Percentiles rank a stretch among this genome's conserved stretches.
phyloP scores from a whole-genome alignment of 2,797 vertebrate species.

The Lepilemur ruficaudatus region DNA sequence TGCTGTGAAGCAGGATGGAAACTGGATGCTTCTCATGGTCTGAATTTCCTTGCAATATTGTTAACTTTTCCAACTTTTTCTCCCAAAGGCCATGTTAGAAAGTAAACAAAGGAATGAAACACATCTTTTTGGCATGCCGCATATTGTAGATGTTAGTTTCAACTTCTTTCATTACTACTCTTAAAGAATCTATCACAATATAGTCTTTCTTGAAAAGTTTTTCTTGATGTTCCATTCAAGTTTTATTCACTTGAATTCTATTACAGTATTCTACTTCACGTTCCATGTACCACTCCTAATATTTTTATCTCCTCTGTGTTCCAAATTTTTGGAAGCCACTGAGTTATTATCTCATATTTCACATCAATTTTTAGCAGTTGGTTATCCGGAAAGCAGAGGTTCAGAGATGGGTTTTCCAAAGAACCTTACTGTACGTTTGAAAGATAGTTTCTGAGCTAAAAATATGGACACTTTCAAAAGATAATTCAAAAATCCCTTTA shows the following conservation, averaged over 20 bases:
- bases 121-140: background rate
- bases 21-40: constrained; percentile 47
- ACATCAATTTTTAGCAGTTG: background rate
- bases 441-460: background rate
- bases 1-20: constrained; percentile 62
- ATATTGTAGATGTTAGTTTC: background rate
- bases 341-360: constrained; percentile 28
- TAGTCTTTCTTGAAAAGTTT: background rate
- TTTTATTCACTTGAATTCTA: background rate
- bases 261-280: background rate
- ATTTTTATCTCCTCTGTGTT: constrained; percentile 8
- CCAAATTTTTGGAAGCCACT: background rate
- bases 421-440: background rate
- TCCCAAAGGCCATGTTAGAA: constrained; percentile 39
- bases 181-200: background rate
- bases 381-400: background rate
- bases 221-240: background rate
- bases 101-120: constrained; percentile 44
- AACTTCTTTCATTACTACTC: background rate
- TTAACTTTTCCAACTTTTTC: constrained; percentile 63
- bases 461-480: background rate
- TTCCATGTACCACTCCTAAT: background rate
- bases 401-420: background rate
- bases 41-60: constrained; percentile 55
- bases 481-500: background rate